These are phyloP conservation scores for Festucalex cinctus DNA, from an alignment of 2,113 vertebrate genomes.

Conservation along the genomic window DNA sequence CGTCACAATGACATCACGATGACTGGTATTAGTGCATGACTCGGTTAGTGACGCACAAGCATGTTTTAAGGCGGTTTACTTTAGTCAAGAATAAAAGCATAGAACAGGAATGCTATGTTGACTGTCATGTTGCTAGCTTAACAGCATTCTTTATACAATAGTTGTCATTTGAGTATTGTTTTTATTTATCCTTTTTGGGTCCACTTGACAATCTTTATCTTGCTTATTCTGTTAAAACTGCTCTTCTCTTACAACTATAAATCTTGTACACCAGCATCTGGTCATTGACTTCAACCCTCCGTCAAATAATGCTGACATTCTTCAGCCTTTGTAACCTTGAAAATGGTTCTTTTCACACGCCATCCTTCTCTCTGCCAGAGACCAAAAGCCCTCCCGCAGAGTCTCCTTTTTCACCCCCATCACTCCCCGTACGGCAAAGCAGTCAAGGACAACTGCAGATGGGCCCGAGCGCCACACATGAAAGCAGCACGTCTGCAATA, in stretches of 20 bases:
- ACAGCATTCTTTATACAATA: too few species aligned
- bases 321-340: conserved; percentile 30
- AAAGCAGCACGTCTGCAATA: conserved; percentile 13
- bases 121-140: too few species aligned
- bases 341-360: conserved; percentile 42
- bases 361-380: conserved; percentile 18
- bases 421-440: conserved; percentile 25
- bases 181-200: too few species aligned
- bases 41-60: too few species aligned
- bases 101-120: too few species aligned
- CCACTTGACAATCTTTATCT: too few species aligned
- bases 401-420: conserved; percentile 41
- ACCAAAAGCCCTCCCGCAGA: conserved; percentile 24
- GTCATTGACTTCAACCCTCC: background rate
- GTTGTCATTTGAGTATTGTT: too few species aligned
- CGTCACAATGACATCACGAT: too few species aligned
- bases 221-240: too few species aligned
- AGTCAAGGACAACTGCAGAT: conserved; percentile 52
- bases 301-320: conserved; percentile 54
- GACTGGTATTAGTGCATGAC: too few species aligned
- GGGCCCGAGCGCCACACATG: conserved; percentile 18
- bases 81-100: too few species aligned
- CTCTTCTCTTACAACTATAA: background rate
- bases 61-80: too few species aligned
- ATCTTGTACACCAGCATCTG: background rate